A percentile compares a stretch with the other conserved stretches of the same genome.
Evolutionary conservation across 2,113 vertebrate species (phyloP).

Genomic region (Conger conger): DNA sequence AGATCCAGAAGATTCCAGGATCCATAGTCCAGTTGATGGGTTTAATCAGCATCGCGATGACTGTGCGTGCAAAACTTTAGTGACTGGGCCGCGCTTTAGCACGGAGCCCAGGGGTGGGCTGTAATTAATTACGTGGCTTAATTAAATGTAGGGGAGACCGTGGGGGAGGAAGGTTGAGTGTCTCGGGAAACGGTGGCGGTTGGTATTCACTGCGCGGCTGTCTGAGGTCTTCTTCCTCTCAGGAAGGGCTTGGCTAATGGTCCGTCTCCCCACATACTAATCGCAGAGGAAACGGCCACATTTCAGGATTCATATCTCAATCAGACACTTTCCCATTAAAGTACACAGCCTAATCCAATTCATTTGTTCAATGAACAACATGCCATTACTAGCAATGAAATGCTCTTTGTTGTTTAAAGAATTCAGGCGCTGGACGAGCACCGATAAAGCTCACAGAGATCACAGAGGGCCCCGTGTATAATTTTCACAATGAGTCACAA

Average conservation of each 20-base stretch:
- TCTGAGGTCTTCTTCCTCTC: not conserved
- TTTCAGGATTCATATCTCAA: not conserved
- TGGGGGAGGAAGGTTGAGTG: not conserved
- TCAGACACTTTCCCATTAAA: not conserved
- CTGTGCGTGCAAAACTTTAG: not conserved
- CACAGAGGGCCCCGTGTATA: not conserved
- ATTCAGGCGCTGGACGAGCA: not conserved
- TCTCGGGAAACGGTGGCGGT: not conserved
- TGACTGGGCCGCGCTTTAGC: not conserved
- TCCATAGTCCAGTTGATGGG: not conserved
- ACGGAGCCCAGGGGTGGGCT: not conserved
- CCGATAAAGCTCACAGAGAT: not conserved
- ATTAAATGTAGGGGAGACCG: not conserved
- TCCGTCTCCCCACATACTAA: not conserved
- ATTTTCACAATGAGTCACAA: not conserved
- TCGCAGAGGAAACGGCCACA: not conserved
- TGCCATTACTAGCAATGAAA: not conserved
- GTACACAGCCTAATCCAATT: not conserved
- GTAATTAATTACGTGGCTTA: conserved; percentile 26
- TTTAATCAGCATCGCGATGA: not conserved
- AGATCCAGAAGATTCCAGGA: not conserved
- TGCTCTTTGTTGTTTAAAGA: not conserved
- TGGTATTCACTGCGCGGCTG: not conserved
- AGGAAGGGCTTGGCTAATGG: not conserved
- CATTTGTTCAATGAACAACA: not conserved